These are phyloP conservation scores for Falcunculus frontatus DNA, from an alignment of 2,113 vertebrate species.

Conservation along the genomic window DNA sequence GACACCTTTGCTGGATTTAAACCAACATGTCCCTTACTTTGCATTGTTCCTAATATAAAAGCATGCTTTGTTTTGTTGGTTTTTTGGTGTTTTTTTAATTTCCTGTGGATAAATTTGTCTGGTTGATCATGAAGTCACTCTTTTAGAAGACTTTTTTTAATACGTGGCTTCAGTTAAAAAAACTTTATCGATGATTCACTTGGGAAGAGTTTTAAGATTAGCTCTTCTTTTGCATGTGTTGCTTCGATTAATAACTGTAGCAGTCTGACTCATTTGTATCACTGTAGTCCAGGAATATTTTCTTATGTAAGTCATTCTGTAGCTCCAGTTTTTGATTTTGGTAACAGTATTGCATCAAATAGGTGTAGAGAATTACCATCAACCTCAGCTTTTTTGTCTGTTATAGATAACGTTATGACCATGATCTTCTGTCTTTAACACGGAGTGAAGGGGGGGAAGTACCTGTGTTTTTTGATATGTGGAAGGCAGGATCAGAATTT, in stretches of 20 bases:
- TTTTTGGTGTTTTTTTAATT: background rate
- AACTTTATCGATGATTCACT: slow-evolving; percentile 29
- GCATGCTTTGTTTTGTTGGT: background rate
- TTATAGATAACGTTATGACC: background rate
- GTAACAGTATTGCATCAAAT: background rate
- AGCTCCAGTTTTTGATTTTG: background rate
- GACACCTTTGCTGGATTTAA: background rate
- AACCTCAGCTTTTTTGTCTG: background rate
- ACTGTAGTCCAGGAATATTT: slow-evolving; percentile 21
- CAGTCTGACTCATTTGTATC: slow-evolving; percentile 24
- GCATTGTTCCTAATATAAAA: background rate
- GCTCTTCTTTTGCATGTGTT: slow-evolving; percentile 31
- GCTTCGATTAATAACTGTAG: slow-evolving; percentile 30
- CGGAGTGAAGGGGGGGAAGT: background rate
- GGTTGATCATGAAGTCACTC: background rate
- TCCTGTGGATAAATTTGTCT: background rate
- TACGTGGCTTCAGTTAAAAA: background rate
- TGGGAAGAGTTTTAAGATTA: slow-evolving; percentile 17
- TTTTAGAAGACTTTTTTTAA: background rate
- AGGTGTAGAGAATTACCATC: background rate
- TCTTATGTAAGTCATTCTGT: background rate
- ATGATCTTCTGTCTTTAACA: background rate
- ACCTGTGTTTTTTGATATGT: rapidly evolving
- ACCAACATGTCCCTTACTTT: background rate
- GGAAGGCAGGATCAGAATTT: background rate